Evolutionary conservation across 2,888 invertebrate species (phyloP).

Genomic region (Morpho helenor): DNA sequence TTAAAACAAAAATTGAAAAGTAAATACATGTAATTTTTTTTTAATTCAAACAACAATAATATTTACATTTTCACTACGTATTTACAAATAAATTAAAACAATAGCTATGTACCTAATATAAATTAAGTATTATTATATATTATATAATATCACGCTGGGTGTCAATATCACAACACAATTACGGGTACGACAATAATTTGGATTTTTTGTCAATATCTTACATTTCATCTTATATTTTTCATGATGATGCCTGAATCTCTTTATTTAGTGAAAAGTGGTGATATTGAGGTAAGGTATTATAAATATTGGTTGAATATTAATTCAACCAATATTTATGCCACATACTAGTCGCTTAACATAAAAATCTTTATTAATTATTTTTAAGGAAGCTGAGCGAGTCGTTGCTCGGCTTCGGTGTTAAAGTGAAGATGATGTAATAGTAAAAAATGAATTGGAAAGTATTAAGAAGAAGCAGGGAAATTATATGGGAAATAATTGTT

Average conservation of each 20-base stretch:
- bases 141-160: too few relatives aligned
- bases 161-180: too few relatives aligned
- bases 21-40: too few relatives aligned
- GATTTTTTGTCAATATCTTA: constrained; percentile 63
- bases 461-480: constrained; percentile 54
- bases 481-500: constrained; percentile 51
- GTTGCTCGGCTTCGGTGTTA: constrained; percentile 66
- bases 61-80: too few relatives aligned
- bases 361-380: neutral
- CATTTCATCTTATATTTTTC: constrained; percentile 64
- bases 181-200: constrained; percentile 59
- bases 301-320: too few relatives aligned
- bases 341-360: neutral
- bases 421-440: constrained; percentile 39
- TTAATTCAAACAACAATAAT: too few relatives aligned
- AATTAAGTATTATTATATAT: too few relatives aligned
- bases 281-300: constrained; percentile 62
- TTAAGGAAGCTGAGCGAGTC: constrained; percentile 52
- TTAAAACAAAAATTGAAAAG: too few relatives aligned
- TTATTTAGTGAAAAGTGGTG: constrained; percentile 58
- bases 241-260: constrained; percentile 81
- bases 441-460: constrained; percentile 46
- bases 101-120: too few relatives aligned
- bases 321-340: neutral
- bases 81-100: too few relatives aligned